Evolutionary conservation across 1,140 invertebrate species (phyloP).

Genomic region (Drosophila auraria): DNA sequence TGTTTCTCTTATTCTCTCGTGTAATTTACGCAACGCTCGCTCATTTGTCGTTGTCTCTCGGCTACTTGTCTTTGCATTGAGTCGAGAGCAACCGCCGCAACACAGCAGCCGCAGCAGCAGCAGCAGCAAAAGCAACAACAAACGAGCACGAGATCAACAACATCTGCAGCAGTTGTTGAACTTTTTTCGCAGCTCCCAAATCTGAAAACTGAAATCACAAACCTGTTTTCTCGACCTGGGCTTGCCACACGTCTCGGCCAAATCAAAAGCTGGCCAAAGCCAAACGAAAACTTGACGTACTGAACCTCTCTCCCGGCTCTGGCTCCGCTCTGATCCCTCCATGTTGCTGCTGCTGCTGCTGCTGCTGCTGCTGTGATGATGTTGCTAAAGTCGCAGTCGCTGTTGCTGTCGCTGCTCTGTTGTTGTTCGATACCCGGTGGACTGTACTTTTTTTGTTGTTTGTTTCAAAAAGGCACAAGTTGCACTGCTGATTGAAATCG

Average conservation of each 20-base stretch:
- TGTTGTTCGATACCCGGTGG: constrained; percentile 58
- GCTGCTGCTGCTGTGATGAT: constrained; percentile 41
- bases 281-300: constrained; percentile 58
- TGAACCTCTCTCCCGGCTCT: not conserved
- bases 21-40: constrained; percentile 78
- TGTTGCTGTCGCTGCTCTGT: constrained; percentile 49
- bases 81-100: constrained; percentile 57
- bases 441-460: constrained; percentile 79
- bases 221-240: constrained; percentile 66
- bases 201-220: constrained; percentile 75
- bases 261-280: constrained; percentile 71
- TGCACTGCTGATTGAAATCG: constrained; percentile 73
- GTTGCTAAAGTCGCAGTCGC: constrained; percentile 14
- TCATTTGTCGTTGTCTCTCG: constrained; percentile 73
- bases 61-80: constrained; percentile 71
- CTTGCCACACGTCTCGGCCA: constrained; percentile 78
- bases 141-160: constrained; percentile 51
- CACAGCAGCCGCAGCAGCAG: constrained; percentile 34
- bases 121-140: constrained; percentile 17
- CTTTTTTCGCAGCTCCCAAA: constrained; percentile 78
- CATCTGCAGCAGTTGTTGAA: constrained; percentile 75
- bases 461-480: constrained; percentile 59
- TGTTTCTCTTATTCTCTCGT: constrained; percentile 56
- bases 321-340: not conserved
- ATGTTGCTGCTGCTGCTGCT: constrained; percentile 5